A percentile compares a stretch with the other conserved stretches of the same genome.
These are phyloP conservation scores for Lasiurus borealis DNA, from an alignment of 2,113 vertebrate genomes.

Conservation along the genomic window DNA sequence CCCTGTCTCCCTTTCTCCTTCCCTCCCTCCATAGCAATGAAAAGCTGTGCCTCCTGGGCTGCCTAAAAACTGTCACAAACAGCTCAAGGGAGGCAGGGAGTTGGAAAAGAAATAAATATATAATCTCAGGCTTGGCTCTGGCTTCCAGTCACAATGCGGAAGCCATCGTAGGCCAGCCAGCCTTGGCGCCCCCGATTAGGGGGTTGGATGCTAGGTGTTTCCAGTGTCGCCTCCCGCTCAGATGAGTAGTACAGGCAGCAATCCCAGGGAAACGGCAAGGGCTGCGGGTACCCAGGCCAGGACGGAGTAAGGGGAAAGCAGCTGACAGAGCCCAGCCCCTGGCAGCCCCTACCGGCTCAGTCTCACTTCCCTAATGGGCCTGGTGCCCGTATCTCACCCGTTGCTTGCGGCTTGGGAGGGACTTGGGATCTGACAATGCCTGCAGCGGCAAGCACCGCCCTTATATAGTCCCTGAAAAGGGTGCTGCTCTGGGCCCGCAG, in stretches of 20 bases:
- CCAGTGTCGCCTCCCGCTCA: background rate
- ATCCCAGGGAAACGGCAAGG: accelerated
- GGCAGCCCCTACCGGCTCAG: accelerated
- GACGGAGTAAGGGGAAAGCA: accelerated
- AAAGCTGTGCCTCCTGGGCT: accelerated
- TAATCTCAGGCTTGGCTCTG: background rate
- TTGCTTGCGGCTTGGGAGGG: background rate
- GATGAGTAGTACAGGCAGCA: too few relatives aligned
- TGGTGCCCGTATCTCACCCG: background rate
- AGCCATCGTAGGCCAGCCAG: accelerated
- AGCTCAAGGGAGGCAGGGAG: too few relatives aligned
- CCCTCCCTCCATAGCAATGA: background rate
- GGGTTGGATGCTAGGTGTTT: accelerated
- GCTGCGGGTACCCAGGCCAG: background rate
- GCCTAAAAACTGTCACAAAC: background rate
- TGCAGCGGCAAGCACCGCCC: accelerated
- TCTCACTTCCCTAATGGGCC: background rate
- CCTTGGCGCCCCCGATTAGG: accelerated
- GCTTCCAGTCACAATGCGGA: too few relatives aligned
- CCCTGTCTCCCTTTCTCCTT: background rate
- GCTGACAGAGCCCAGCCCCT: accelerated
- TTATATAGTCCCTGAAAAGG: background rate
- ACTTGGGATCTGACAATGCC: accelerated
- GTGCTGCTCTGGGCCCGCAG: background rate
- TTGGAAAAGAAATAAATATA: accelerated